A percentile compares a stretch with the other conserved stretches of the same genome.
These are phyloP conservation scores for Nomada fabriciana DNA, from an alignment of 2,888 invertebrate species.

Conservation along the genomic window DNA sequence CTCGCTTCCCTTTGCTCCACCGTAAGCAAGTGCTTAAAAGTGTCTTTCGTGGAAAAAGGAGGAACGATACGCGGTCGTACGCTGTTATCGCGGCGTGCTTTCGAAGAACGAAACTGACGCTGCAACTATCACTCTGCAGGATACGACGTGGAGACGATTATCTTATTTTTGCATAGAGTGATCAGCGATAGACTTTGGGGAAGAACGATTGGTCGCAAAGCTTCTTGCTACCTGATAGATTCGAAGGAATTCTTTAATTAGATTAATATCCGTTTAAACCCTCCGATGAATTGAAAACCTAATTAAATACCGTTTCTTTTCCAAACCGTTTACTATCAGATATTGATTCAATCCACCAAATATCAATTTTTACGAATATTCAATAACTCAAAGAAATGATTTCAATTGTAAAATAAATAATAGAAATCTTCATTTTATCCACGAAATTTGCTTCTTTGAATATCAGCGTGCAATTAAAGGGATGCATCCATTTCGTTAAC, in stretches of 20 bases:
- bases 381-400: background rate
- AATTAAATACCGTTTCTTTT: too few relatives aligned
- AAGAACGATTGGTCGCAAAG: background rate
- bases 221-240: background rate
- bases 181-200: background rate
- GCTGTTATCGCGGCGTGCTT: conserved; percentile 18
- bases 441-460: background rate
- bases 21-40: background rate
- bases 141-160: background rate
- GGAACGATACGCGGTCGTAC: conserved; percentile 18
- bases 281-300: too few relatives aligned
- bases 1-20: background rate
- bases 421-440: background rate
- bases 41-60: conserved; percentile 3
- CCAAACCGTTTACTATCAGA: too few relatives aligned
- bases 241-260: too few relatives aligned
- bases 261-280: too few relatives aligned
- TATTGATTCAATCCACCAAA: background rate
- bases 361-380: background rate
- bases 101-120: conserved; percentile 33
- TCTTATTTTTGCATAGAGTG: background rate
- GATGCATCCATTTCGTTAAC: background rate
- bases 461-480: background rate
- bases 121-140: background rate
- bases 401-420: background rate